Percentiles rank a stretch among this genome's conserved stretches.
Conservation (phyloP, 2,888 invertebrate species). For the Biston stratarius region DNA sequence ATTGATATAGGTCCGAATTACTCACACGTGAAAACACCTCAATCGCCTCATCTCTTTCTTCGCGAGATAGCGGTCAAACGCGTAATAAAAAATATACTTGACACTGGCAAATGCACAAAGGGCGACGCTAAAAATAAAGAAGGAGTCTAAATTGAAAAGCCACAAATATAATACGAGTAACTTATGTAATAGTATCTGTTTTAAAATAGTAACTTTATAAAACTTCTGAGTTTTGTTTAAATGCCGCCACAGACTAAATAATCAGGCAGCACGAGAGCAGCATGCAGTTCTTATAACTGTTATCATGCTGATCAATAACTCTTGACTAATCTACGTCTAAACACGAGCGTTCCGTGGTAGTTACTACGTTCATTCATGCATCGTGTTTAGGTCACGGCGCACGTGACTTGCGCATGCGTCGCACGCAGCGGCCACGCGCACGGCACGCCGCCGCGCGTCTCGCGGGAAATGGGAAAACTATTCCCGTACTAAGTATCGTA, state of each 20-base stretch:
- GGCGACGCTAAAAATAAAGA: too few species aligned
- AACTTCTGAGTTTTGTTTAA: too few species aligned
- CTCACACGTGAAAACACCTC: too few species aligned
- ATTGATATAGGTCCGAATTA: too few species aligned
- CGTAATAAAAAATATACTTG: too few species aligned
- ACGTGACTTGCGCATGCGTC: constrained; percentile 67
- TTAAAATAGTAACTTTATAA: neutral
- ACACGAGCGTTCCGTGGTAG: neutral
- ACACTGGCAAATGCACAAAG: too few species aligned
- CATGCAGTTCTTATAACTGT: neutral
- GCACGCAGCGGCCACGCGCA: constrained; percentile 39
- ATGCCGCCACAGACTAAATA: neutral
- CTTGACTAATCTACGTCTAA: neutral
- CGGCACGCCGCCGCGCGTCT: constrained; percentile 12
- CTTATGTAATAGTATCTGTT: too few species aligned
- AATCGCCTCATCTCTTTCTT: too few species aligned
- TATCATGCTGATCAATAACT: neutral
- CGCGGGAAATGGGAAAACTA: constrained; percentile 55
- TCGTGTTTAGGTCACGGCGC: constrained; percentile 50
- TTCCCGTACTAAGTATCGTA: constrained; percentile 38
- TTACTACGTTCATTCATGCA: constrained; percentile 49
- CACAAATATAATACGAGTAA: too few species aligned
- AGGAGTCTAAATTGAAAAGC: too few species aligned
- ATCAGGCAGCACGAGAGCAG: neutral
- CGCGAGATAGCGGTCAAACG: too few species aligned